A percentile compares a stretch with the other conserved stretches of the same genome.
phyloP scores from a whole-genome alignment of 1,140 invertebrate species.

The Euura lappo region DNA sequence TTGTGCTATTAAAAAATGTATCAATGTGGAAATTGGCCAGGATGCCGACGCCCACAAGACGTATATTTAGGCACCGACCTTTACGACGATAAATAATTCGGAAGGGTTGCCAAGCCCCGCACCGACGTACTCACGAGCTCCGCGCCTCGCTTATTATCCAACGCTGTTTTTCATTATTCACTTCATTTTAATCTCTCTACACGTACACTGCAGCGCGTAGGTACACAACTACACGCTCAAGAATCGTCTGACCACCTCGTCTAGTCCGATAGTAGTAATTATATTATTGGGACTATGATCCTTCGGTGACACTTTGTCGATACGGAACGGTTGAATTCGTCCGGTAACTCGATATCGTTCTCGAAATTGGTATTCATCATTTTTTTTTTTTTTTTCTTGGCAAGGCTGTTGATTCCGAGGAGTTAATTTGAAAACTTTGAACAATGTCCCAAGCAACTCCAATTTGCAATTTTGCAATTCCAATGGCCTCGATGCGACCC shows the following conservation, averaged over 20 bases:
- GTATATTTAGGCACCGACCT: constrained; percentile 55
- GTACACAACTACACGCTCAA: neutral
- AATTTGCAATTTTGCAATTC: constrained; percentile 52
- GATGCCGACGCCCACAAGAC: constrained; percentile 36
- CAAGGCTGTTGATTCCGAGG: constrained; percentile 13
- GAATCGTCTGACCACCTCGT: no score
- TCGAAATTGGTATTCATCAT: neutral
- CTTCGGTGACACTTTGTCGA: no score
- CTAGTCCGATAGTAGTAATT: neutral
- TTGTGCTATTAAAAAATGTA: constrained; percentile 8
- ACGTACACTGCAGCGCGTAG: neutral
- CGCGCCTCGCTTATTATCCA: neutral
- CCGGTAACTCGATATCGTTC: no score
- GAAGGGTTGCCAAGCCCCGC: neutral
- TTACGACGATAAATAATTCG: constrained; percentile 54
- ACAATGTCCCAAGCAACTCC: constrained; percentile 37
- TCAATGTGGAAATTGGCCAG: constrained; percentile 48
- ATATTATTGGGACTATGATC: neutral
- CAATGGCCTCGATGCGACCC: constrained; percentile 45
- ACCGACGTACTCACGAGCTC: neutral
- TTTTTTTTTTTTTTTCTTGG: neutral
- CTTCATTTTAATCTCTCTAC: neutral
- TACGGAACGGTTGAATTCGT: no score
- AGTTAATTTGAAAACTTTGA: constrained; percentile 45
- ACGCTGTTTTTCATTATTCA: neutral